phyloP scores from a whole-genome alignment of 2,797 vertebrate genomes.

The Lithobates sylvaticus region DNA sequence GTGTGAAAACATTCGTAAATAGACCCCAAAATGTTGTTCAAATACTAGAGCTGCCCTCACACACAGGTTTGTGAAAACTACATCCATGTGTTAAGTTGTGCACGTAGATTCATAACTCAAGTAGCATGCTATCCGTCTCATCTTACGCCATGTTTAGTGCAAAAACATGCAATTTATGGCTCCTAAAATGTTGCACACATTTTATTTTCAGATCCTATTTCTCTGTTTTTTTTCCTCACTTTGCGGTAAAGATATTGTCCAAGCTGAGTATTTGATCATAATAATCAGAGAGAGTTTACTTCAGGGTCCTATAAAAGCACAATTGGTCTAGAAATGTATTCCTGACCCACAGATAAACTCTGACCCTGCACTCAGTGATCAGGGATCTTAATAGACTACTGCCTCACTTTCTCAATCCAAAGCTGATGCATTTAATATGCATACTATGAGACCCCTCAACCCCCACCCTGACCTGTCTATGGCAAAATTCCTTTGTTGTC shows the following conservation, averaged over 20 bases:
- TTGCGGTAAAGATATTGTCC: not conserved
- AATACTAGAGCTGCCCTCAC: too few relatives aligned
- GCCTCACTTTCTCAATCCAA: slow-evolving; percentile 74
- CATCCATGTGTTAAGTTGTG: not conserved
- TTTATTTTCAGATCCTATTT: not conserved
- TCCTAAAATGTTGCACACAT: not conserved
- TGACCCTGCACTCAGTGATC: slow-evolving; percentile 82
- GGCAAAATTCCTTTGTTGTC: slow-evolving; percentile 70
- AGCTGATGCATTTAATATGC: slow-evolving; percentile 71
- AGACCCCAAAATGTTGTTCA: too few relatives aligned
- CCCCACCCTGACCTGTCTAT: slow-evolving; percentile 68
- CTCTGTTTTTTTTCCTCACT: slow-evolving; percentile 39
- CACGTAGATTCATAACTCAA: too few relatives aligned
- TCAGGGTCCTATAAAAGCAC: slow-evolving; percentile 55
- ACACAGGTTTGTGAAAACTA: not conserved
- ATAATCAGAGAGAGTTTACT: slow-evolving; percentile 58
- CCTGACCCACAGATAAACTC: slow-evolving; percentile 89
- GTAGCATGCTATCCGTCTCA: not conserved
- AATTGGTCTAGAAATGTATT: slow-evolving; percentile 63
- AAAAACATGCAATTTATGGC: not conserved
- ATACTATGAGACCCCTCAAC: slow-evolving; percentile 68
- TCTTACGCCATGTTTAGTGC: not conserved
- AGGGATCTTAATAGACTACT: slow-evolving; percentile 74
- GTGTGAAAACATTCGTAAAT: too few relatives aligned
- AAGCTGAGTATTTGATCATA: slow-evolving; percentile 44